A percentile compares a stretch with the other conserved stretches of the same genome.
Conservation (phyloP, 2,888 invertebrate genomes). For the Hydropsyche betteni region DNA sequence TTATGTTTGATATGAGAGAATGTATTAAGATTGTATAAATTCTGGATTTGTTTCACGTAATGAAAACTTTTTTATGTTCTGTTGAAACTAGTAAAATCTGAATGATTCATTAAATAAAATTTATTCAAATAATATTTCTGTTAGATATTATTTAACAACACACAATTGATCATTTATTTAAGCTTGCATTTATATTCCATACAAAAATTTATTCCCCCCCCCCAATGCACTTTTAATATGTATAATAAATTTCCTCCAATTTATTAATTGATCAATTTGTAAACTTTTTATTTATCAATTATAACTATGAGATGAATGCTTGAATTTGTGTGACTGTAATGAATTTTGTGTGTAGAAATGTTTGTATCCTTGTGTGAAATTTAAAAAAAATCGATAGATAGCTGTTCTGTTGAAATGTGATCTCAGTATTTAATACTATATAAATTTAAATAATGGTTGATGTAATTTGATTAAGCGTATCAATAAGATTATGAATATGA, state of each 20-base stretch:
- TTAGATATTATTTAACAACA: too few species aligned
- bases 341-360: background rate
- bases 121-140: too few species aligned
- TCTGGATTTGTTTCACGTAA: too few species aligned
- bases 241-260: background rate
- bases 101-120: too few species aligned
- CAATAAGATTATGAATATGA: background rate
- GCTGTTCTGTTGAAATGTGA: slow-evolving; percentile 1
- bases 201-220: background rate
- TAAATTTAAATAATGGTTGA: background rate
- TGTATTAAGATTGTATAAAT: too few species aligned
- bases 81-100: too few species aligned
- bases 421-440: slow-evolving; percentile 10
- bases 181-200: background rate
- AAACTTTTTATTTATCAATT: too few species aligned
- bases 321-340: background rate
- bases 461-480: too few species aligned
- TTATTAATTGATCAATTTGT: too few species aligned
- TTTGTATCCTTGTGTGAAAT: background rate
- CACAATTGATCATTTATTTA: too few species aligned
- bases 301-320: background rate
- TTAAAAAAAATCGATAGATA: background rate
- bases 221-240: background rate
- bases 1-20: background rate
- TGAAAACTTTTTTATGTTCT: too few species aligned